Evolutionary conservation across 2,113 vertebrate genomes (phyloP).

Genomic region (Sus scrofa): T2T-Sscrofa CM000820.6:24070001-24070500

Average conservation of each 20-base stretch:
- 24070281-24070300: neutral
- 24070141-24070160: neutral
- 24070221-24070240: slow-evolving; percentile 65
- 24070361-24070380: neutral
- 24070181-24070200: neutral
- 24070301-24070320: slow-evolving; percentile 3
- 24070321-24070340: neutral
- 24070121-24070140: neutral
- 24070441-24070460: neutral
- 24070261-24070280: neutral
- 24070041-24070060: neutral
- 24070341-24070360: neutral
- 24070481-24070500: slow-evolving; percentile 16
- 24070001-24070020: neutral
- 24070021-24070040: neutral
- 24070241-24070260: slow-evolving; percentile 56
- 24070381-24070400: neutral
- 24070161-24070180: neutral
- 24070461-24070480: neutral
- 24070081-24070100: neutral
- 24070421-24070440: neutral
- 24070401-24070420: neutral
- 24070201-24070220: neutral
- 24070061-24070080: neutral
- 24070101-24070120: neutral